A percentile compares a stretch with the other conserved stretches of the same genome.
phyloP scores from a whole-genome alignment of 2,888 invertebrate genomes.

The Plebejus argus region DNA sequence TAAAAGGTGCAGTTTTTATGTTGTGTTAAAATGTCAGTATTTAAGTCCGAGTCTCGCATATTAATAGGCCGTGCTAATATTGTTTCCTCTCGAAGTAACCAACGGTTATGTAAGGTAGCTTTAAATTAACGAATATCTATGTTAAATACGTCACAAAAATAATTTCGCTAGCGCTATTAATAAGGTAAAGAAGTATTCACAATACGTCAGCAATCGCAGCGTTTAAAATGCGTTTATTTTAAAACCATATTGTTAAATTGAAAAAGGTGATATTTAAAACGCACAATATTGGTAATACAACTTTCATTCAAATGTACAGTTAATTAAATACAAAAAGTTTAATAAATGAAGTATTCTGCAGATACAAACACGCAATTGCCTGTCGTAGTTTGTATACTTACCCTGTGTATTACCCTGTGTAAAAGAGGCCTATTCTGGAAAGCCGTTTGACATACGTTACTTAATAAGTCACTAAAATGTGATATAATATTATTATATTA shows the following conservation, averaged over 20 bases:
- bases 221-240: background rate
- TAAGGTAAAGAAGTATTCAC: background rate
- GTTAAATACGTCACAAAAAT: slow-evolving; percentile 15
- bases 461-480: slow-evolving; percentile 26
- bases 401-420: background rate
- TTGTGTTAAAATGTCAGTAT: slow-evolving; percentile 6
- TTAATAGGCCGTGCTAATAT: slow-evolving; percentile 2
- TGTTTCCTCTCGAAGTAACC: background rate
- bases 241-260: background rate
- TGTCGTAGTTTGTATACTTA: background rate
- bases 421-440: slow-evolving; percentile 17
- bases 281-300: background rate
- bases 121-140: slow-evolving; percentile 20
- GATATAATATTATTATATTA: slow-evolving; percentile 11
- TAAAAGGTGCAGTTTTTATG: background rate
- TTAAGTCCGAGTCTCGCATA: background rate
- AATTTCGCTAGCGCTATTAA: slow-evolving; percentile 7
- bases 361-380: background rate
- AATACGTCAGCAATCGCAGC: background rate
- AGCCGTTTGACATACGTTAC: slow-evolving; percentile 14
- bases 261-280: background rate
- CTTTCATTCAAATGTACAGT: background rate
- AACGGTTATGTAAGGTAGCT: slow-evolving; percentile 22
- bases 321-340: background rate
- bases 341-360: background rate